Evolutionary conservation across 2,113 vertebrate species (phyloP).

Genomic region (Phyllostomus hastatus): DNA sequence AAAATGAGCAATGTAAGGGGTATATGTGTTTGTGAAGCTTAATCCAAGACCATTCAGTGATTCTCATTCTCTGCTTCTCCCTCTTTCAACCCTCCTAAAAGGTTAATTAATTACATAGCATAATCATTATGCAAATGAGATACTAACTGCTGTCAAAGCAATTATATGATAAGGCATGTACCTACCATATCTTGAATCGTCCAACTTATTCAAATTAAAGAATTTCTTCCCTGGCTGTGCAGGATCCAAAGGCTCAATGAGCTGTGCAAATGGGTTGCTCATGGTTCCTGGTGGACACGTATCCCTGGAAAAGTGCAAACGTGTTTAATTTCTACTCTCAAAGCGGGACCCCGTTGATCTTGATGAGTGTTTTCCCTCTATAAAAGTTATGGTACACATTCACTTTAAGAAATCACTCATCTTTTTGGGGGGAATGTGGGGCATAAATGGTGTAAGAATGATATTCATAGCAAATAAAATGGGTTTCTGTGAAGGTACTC

Average conservation of each 20-base stretch:
- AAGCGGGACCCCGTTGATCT: not conserved
- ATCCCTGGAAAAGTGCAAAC: slow-evolving; percentile 65
- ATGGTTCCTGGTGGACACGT: slow-evolving; percentile 66
- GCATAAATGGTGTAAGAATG: not conserved
- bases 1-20: not conserved
- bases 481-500: not conserved
- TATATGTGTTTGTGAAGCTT: not conserved
- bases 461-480: not conserved
- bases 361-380: not conserved
- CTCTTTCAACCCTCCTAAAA: not conserved
- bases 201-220: slow-evolving; percentile 91
- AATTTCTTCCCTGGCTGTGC: slow-evolving; percentile 86
- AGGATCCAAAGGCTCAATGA: slow-evolving; percentile 88
- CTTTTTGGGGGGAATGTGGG: not conserved
- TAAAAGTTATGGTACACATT: not conserved
- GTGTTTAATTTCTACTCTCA: not conserved
- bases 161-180: not conserved
- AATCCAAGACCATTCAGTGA: not conserved
- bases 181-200: slow-evolving; percentile 91
- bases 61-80: not conserved
- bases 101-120: not conserved
- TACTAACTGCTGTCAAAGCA: not conserved
- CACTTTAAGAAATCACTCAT: not conserved
- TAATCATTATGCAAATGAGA: not conserved
- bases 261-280: slow-evolving; percentile 88